Percentiles rank a stretch among this genome's conserved stretches.
Conservation (phyloP, 2,797 vertebrate genomes). For the Sardinella longiceps region DNA sequence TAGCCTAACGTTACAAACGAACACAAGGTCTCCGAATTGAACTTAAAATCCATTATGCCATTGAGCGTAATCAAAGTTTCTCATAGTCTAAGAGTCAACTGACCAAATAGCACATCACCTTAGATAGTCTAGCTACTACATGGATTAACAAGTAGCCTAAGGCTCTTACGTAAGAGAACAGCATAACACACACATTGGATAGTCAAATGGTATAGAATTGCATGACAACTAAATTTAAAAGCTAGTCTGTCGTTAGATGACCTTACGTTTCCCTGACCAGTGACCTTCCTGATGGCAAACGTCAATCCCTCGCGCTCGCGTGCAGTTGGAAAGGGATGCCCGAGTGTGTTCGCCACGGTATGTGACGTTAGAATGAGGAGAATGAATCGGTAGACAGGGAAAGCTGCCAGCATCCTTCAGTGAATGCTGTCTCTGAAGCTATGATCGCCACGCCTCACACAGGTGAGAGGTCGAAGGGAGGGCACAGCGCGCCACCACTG, state of each 20-base stretch:
- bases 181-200: not conserved
- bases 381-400: not conserved
- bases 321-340: not conserved
- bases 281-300: not conserved
- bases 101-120: not conserved
- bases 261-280: not conserved
- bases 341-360: not conserved
- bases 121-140: not conserved
- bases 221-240: not conserved
- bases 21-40: not conserved
- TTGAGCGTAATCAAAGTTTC: not conserved
- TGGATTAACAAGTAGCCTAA: not conserved
- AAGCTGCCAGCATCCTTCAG: not conserved
- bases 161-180: not conserved
- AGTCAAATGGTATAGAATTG: not conserved
- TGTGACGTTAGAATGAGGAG: not conserved
- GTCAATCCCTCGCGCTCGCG: not conserved
- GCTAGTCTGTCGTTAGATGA: not conserved
- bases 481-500: not conserved
- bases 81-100: not conserved
- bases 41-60: not conserved
- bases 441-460: conserved; percentile 43
- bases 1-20: too few species aligned
- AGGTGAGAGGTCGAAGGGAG: conserved; percentile 34
- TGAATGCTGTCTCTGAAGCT: not conserved